Percentiles rank a stretch among this genome's conserved stretches.
Conservation (phyloP, 2,797 vertebrate genomes). For the Crocodylus rhombifer region DNA sequence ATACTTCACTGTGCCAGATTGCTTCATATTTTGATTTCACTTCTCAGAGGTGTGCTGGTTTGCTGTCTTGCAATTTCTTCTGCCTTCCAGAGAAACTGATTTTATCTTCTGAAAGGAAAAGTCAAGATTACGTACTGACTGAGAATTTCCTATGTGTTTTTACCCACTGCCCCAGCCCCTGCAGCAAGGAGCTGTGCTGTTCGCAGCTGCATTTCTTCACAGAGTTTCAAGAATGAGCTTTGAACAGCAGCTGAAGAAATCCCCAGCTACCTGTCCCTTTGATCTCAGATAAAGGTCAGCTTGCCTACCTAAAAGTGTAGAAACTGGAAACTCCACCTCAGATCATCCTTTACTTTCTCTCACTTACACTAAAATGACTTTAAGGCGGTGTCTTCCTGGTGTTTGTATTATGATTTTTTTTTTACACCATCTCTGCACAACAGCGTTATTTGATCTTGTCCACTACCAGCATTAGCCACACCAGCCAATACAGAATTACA, state of each 20-base stretch:
- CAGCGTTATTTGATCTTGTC: not conserved
- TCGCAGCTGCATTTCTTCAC: fast-evolving
- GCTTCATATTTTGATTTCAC: not conserved
- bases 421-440: not conserved
- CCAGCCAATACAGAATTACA: not conserved
- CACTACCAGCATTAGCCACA: not conserved
- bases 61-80: slow-evolving; percentile 38
- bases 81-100: slow-evolving; percentile 53
- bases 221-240: not conserved
- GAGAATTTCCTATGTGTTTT: slow-evolving; percentile 59
- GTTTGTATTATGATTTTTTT: not conserved
- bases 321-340: slow-evolving; percentile 27
- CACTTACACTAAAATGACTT: slow-evolving; percentile 10
- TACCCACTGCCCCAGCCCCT: not conserved
- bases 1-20: slow-evolving; percentile 8
- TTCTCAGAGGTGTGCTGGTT: slow-evolving; percentile 54
- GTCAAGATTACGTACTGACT: not conserved
- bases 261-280: slow-evolving; percentile 51
- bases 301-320: slow-evolving; percentile 46
- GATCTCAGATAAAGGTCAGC: slow-evolving; percentile 67
- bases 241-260: slow-evolving; percentile 53
- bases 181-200: not conserved
- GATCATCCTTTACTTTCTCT: slow-evolving; percentile 56
- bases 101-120: slow-evolving; percentile 55
- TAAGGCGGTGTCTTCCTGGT: not conserved